A percentile compares a stretch with the other conserved stretches of the same genome.
These are phyloP conservation scores for Lycaon pictus DNA, from an alignment of 2,113 vertebrate genomes.

Conservation along the genomic window DNA sequence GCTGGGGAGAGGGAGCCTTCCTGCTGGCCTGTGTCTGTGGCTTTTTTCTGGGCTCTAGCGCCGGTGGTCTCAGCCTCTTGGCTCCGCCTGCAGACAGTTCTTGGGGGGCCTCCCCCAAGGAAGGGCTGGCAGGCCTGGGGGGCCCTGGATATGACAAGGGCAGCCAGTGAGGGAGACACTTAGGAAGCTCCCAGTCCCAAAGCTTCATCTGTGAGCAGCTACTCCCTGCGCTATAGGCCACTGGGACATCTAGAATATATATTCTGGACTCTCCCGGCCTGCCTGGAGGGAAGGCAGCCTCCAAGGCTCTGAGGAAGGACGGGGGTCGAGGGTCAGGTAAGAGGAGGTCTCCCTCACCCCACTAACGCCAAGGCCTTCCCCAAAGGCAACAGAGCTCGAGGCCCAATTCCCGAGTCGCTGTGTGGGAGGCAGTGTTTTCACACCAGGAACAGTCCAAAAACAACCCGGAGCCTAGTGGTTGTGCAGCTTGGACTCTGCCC, in stretches of 20 bases:
- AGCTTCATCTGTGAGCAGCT: not conserved
- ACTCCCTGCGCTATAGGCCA: not conserved
- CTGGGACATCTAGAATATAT: not conserved
- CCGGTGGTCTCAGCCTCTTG: not conserved
- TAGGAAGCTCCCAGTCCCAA: not conserved
- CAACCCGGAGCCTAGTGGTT: not conserved
- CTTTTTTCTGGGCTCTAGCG: not conserved
- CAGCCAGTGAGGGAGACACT: not conserved
- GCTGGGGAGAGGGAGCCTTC: not conserved
- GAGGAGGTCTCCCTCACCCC: not conserved
- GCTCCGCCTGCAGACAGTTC: not conserved
- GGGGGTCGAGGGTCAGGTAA: not conserved
- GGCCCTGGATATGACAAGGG: not conserved
- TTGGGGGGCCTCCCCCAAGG: not conserved
- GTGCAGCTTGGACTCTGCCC: not conserved
- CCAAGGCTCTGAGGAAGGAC: not conserved
- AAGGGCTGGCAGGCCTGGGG: not conserved
- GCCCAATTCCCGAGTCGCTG: not conserved
- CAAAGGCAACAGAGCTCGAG: slow-evolving; percentile 25
- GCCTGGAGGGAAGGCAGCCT: not conserved
- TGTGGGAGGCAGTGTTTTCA: slow-evolving; percentile 53
- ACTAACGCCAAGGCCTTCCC: not conserved
- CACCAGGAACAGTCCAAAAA: slow-evolving; percentile 40
- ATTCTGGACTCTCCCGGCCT: not conserved
- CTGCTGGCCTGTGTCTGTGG: slow-evolving; percentile 11